These are phyloP conservation scores for Helostoma temminkii DNA, from an alignment of 2,797 vertebrate genomes.

Conservation along the genomic window DNA sequence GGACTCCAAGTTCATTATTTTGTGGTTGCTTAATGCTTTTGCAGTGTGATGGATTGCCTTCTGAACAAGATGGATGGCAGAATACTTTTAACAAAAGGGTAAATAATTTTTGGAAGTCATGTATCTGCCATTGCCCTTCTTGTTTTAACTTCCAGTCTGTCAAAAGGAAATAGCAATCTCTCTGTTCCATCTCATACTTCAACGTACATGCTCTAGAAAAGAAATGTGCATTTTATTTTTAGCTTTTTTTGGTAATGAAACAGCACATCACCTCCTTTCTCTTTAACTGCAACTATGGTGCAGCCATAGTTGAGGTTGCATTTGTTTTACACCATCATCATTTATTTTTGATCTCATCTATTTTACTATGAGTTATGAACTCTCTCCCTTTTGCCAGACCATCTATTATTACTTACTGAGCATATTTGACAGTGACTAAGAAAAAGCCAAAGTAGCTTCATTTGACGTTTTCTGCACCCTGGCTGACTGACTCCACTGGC, in stretches of 20 bases:
- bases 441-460: constrained; percentile 38
- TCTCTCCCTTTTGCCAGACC: constrained; percentile 29
- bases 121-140: constrained; percentile 12
- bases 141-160: constrained; percentile 5
- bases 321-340: constrained; percentile 44
- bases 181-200: background rate
- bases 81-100: constrained; percentile 1
- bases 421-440: constrained; percentile 29
- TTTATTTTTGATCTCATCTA: constrained; percentile 45
- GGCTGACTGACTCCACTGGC: constrained; percentile 8
- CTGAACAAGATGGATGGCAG: background rate
- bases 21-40: constrained; percentile 1
- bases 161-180: constrained; percentile 9
- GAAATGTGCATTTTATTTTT: constrained; percentile 23
- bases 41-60: background rate
- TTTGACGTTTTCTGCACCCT: constrained; percentile 32
- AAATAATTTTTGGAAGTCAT: constrained; percentile 15
- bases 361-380: constrained; percentile 35
- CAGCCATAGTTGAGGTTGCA: constrained; percentile 30
- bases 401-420: constrained; percentile 29
- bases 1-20: background rate
- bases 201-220: constrained; percentile 18
- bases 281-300: constrained; percentile 11
- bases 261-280: constrained; percentile 1
- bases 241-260: constrained; percentile 34